Evolutionary conservation across 92 coral and sea anemone genomes (phyloP).

Genomic region (Phymanthus crucifer): DNA sequence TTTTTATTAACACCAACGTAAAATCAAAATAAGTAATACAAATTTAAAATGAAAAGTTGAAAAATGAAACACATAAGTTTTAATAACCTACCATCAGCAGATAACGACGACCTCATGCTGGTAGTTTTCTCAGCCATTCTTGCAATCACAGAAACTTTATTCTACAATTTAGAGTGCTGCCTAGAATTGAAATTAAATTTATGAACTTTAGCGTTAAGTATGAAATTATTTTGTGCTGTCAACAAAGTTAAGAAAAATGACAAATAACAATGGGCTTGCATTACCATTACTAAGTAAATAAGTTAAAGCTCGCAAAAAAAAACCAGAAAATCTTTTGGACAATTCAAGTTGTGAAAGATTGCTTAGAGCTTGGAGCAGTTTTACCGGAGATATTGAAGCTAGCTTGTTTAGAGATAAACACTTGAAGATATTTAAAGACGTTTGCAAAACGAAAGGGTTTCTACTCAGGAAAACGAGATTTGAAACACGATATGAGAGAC

Average conservation of each 20-base stretch:
- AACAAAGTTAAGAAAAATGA: background rate
- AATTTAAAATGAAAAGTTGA: background rate
- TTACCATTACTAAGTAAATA: background rate
- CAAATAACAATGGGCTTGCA: background rate
- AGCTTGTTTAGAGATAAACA: background rate
- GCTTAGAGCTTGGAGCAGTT: background rate
- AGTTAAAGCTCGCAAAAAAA: background rate
- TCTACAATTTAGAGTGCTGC: background rate
- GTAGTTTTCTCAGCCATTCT: slow-evolving; percentile 50
- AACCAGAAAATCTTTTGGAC: background rate
- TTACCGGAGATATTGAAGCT: background rate
- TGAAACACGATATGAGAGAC: background rate
- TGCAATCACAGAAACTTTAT: background rate
- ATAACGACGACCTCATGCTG: slow-evolving; percentile 30
- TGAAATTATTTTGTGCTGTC: background rate
- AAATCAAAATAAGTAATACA: background rate
- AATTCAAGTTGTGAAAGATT: background rate
- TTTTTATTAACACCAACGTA: no score
- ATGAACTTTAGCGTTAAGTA: background rate
- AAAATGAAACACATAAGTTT: background rate
- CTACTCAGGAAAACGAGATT: background rate
- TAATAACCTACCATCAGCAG: slow-evolving; percentile 47
- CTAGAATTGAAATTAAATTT: background rate
- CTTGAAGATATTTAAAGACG: background rate
- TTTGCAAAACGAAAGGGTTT: background rate